Base-by-base conservation (phyloP, 2,113 vertebrate species). In the Nannobrachium achirus region DNA sequence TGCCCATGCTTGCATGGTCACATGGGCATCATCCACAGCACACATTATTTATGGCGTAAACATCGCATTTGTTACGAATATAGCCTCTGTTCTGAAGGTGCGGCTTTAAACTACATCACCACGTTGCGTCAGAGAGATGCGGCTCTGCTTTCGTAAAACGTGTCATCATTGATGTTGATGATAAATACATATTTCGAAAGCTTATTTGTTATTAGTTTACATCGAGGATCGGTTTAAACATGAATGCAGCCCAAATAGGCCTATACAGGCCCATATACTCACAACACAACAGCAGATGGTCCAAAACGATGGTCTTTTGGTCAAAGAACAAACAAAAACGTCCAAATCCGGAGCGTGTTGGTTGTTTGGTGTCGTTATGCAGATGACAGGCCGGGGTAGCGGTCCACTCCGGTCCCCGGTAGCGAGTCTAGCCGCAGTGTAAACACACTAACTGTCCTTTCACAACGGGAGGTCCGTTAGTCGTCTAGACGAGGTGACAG, bases 31-130 rank as follows among this genome's bases (percentile, higher is more conserved):
- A 33, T 33, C 6, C 25, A 33, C 6, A 33, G 3, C 25, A 33
- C 4, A n/a, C 20, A 25, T 25, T 25, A 25, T 25, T 4, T n/a
- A n/a, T 2, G 1, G 20, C 20, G 4, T 33, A 33, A 33, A 33
- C 25, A 33, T 33, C 25, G 25, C 25, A 33, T 33, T 33, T 33
- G 25, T 33, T 1, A 4, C 6, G 25, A 33, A 33, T 33, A n/a
- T n/a, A n/a, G n/a, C n/a, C n/a, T n/a, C n/a, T n/a, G 16, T 62
- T 44, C 63, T 52, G 82, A 71, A 82, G 83, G 86, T 55, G 86
- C 66, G 88, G 84, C 79, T 66, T 84, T 66, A 18, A 14, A 55
- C 62, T 65, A 44, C 82, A 78, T 80, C 71, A 69, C 63, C 48
- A 39, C 46, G 8, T 69, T 41, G 44, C 70, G 71, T 82, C 79